phyloP scores from a whole-genome alignment of 2,888 invertebrate species.

The Chloroclystis v-ata region DNA sequence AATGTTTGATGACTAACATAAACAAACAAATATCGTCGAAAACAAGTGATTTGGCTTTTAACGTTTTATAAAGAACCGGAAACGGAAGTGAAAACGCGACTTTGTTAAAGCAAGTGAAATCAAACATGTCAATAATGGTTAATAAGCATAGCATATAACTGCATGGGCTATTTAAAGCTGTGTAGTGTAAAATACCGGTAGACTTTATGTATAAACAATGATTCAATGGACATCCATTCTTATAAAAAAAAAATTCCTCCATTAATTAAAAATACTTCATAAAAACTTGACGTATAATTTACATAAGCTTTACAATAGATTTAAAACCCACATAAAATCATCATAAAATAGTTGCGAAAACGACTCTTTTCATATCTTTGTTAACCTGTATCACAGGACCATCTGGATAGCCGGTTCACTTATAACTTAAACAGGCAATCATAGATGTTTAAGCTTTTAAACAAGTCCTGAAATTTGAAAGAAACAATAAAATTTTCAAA shows the following conservation, averaged over 20 bases:
- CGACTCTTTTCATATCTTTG: slow-evolving; percentile 22
- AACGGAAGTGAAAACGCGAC: slow-evolving; percentile 4
- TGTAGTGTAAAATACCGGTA: too few species aligned
- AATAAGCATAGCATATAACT: neutral
- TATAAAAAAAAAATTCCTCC: too few species aligned
- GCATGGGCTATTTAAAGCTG: neutral
- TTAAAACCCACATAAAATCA: slow-evolving; percentile 22
- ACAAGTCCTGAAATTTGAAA: too few species aligned
- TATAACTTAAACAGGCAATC: too few species aligned
- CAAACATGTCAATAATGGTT: slow-evolving; percentile 1
- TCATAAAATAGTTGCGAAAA: slow-evolving; percentile 33
- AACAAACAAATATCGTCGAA: too few species aligned
- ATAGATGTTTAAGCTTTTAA: too few species aligned
- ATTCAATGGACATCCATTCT: too few species aligned
- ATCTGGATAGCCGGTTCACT: neutral
- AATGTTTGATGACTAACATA: too few species aligned
- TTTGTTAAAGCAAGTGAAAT: slow-evolving; percentile 4
- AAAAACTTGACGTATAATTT: neutral
- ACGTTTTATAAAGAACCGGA: slow-evolving; percentile 10
- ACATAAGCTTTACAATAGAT: neutral
- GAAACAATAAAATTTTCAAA: too few species aligned
- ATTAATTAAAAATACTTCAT: too few species aligned
- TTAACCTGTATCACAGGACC: neutral
- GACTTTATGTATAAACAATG: too few species aligned
- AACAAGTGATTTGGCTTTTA: slow-evolving; percentile 6